phyloP scores from a whole-genome alignment of 2,797 vertebrate species.

The Halcyon smyrnensis region DNA sequence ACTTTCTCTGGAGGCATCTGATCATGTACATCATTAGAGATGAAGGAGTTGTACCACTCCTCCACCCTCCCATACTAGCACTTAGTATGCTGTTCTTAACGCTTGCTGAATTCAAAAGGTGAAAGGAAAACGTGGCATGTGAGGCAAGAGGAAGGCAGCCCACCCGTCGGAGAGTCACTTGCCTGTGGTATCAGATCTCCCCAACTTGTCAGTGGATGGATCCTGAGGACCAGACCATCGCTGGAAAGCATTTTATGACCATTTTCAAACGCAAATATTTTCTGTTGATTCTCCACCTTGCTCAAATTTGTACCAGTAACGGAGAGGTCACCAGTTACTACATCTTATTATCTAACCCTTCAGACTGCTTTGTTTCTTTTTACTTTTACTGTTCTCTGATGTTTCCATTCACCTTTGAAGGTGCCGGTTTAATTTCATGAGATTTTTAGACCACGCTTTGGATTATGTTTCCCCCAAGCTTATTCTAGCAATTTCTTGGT shows the following conservation, averaged over 20 bases:
- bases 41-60: background rate
- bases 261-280: slow-evolving; percentile 32
- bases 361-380: background rate
- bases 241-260: background rate
- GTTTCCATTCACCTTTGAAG: slow-evolving; percentile 8
- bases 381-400: background rate
- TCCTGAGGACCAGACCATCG: background rate
- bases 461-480: background rate
- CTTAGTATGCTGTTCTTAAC: background rate
- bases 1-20: background rate
- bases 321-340: slow-evolving; percentile 38
- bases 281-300: background rate
- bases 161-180: background rate
- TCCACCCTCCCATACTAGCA: background rate
- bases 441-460: background rate
- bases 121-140: background rate
- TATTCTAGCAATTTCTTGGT: background rate
- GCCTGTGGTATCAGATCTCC: rapidly evolving
- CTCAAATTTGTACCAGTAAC: slow-evolving; percentile 7
- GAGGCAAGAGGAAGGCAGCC: background rate
- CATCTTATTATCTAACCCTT: slow-evolving; percentile 24
- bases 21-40: background rate
- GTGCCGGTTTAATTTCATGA: background rate
- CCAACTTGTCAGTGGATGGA: background rate
- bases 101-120: background rate